These are phyloP conservation scores for Parnassius mnemosyne DNA, from an alignment of 2,888 invertebrate species.

Conservation along the genomic window DNA sequence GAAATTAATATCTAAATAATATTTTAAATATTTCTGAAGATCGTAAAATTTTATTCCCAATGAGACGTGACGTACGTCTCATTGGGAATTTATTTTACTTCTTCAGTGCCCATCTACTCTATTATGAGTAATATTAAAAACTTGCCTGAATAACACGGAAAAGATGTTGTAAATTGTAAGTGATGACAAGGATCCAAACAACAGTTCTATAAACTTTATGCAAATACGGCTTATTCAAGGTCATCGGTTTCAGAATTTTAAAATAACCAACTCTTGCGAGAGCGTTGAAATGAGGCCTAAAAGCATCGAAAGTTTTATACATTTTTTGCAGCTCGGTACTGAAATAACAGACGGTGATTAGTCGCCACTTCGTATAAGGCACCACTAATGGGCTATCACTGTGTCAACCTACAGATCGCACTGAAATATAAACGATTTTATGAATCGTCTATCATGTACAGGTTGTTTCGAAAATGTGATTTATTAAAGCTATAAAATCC, in stretches of 20 bases:
- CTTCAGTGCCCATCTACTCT: neutral
- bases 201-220: conserved; percentile 46
- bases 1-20: too few species aligned
- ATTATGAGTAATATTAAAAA: conserved; percentile 7
- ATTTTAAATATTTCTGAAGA: too few species aligned
- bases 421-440: conserved; percentile 11
- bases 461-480: conserved; percentile 3
- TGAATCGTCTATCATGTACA: conserved; percentile 9
- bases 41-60: too few species aligned
- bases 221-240: conserved; percentile 36
- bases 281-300: conserved; percentile 58
- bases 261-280: conserved; percentile 58
- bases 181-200: conserved; percentile 44
- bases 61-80: too few species aligned
- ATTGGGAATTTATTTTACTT: too few species aligned
- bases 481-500: conserved; percentile 4
- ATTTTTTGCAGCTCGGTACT: conserved; percentile 5
- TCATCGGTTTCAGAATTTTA: conserved; percentile 44
- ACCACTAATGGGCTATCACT: conserved; percentile 2
- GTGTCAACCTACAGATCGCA: conserved; percentile 9
- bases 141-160: conserved; percentile 56
- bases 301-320: conserved; percentile 42
- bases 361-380: conserved; percentile 10
- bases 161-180: conserved; percentile 62
- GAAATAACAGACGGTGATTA: neutral